Conservation (phyloP, 1,140 invertebrate species). For the Drosophila suzukii region DNA sequence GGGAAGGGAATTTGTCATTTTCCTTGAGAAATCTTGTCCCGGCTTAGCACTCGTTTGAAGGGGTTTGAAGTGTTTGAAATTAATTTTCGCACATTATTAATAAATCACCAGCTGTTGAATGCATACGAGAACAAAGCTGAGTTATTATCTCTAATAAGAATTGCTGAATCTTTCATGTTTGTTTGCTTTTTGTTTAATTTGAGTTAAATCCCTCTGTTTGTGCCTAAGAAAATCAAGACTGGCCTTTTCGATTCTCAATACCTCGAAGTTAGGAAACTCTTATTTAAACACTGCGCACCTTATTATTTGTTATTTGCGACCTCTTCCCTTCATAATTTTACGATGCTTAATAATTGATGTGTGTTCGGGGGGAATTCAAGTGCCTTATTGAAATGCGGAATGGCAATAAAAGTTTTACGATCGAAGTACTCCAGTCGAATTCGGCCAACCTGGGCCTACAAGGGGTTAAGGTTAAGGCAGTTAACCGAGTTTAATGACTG, state of each 20-base stretch:
- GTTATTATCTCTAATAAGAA: no score
- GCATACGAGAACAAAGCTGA: no score
- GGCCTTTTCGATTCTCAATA: no score
- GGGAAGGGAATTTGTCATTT: neutral
- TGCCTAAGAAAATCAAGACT: neutral
- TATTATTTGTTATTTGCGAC: conserved; percentile 20
- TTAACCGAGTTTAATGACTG: conserved; percentile 74
- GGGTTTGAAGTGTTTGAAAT: neutral
- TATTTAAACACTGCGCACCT: conserved; percentile 6
- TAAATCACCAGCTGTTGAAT: neutral
- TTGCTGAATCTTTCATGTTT: no score
- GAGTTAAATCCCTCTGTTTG: neutral
- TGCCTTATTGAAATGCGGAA: conserved; percentile 59
- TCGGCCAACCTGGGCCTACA: conserved; percentile 4
- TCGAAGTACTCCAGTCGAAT: conserved; percentile 6
- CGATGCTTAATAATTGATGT: conserved; percentile 75
- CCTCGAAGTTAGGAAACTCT: neutral
- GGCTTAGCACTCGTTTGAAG: neutral
- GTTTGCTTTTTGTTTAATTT: no score
- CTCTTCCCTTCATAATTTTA: conserved; percentile 52
- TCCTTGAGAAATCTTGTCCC: neutral
- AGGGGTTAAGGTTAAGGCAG: conserved; percentile 65
- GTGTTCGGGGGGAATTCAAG: conserved; percentile 51
- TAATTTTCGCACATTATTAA: conserved; percentile 2
- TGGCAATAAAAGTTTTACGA: conserved; percentile 77